Conservation (phyloP, 2,113 vertebrate genomes). For the Neodontobutis hainanensis region DNA sequence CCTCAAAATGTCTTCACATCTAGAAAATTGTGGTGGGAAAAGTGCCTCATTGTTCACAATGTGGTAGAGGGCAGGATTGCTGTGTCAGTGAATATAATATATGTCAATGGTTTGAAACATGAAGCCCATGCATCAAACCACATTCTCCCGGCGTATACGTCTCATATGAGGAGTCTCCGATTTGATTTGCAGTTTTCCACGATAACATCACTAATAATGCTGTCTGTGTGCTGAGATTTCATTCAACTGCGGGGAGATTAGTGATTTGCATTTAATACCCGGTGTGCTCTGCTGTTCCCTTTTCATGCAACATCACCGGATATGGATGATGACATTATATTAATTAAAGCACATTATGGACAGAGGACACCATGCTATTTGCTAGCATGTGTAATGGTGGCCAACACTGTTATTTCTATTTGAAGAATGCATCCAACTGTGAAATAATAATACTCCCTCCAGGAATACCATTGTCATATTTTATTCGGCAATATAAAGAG, state of each 20-base stretch:
- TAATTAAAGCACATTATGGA: slow-evolving; percentile 83
- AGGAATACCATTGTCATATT: slow-evolving; percentile 78
- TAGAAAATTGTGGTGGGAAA: background rate
- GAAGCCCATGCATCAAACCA: slow-evolving; percentile 14
- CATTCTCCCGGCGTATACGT: slow-evolving; percentile 14
- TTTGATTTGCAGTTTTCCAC: slow-evolving; percentile 54
- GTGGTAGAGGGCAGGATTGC: slow-evolving; percentile 5
- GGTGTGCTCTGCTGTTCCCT: slow-evolving; percentile 67
- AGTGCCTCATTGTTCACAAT: background rate
- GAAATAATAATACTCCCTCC: slow-evolving; percentile 82
- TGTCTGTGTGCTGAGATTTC: slow-evolving; percentile 71
- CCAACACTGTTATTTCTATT: slow-evolving; percentile 80
- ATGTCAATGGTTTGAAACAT: slow-evolving; percentile 8
- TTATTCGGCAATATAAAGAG: slow-evolving; percentile 72
- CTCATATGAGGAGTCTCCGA: slow-evolving; percentile 41
- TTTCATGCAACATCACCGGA: slow-evolving; percentile 75
- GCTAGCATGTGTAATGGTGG: slow-evolving; percentile 68
- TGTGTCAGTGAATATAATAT: background rate
- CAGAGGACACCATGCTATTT: slow-evolving; percentile 68
- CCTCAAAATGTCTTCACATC: background rate
- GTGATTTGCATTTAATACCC: slow-evolving; percentile 77
- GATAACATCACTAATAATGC: slow-evolving; percentile 75
- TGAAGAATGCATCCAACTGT: slow-evolving; percentile 77
- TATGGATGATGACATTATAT: slow-evolving; percentile 81
- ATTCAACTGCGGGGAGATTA: slow-evolving; percentile 73